Base-by-base conservation (phyloP, 2,888 invertebrate genomes). In the Rosalia funebris region DNA sequence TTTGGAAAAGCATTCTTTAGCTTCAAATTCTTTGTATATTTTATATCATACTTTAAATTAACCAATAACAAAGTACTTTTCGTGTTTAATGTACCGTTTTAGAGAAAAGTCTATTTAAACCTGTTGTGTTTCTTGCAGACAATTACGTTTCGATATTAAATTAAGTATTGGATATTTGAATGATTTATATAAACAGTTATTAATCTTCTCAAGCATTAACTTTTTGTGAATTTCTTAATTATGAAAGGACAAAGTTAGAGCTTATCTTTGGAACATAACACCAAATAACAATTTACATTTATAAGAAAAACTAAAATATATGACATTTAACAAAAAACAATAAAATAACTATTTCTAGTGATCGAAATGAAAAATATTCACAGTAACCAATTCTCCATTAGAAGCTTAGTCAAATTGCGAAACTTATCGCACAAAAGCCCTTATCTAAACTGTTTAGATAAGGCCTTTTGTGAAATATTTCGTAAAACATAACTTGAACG, bases 51-150 rank as follows among this genome's bases (percentile, higher is more conserved):
- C 7, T 25, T 7, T 25, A 5, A 25, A 7, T 25, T 25, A n/a
- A 5, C 25, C 7, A 25, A 5, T 7, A 25, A 25, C 7, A 25
- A 25, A 5, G 25, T 25, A 25, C 25, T 25, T 5, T 7, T 25
- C 25, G 3, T 25, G 25, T 25, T 25, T 25, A 7, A 25, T 25
- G 25, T 7, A 25, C 25, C 7, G 42, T 4, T 32, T 48, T 12
- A n/a, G 20, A 46, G 14, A 44, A 46, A 46, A 12, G 3, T 19
- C 10, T 46, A n/a, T 46, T 46, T 46, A n/a, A n/a, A 7, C 10
- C 19, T 37, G 3, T 14, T 11, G 37, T 37, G 37, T 37, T 37
- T 37, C 12, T 14, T 37, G 25, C 25, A 25, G 7, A 25, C 7
- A 25, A 25, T 25, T 5, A 5, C 25, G 25, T 25, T 25, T 7